Conservation (phyloP, 2,888 invertebrate species). For the Drosophila limbata region DNA sequence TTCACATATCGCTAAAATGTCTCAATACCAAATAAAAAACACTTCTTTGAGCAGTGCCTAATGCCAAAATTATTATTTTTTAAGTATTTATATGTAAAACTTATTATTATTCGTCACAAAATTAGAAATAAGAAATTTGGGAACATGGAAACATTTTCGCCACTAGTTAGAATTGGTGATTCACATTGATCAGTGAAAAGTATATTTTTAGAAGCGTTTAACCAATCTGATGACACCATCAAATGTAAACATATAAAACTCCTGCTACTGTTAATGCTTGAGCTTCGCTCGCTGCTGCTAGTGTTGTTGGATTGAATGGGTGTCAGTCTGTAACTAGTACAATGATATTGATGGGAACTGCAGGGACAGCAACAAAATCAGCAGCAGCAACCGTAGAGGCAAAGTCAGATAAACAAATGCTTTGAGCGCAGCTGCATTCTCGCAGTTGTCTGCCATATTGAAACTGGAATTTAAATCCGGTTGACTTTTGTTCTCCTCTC, state of each 20-base stretch:
- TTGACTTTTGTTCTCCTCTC: slow-evolving; percentile 38
- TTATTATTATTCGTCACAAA: no score
- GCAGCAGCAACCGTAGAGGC: slow-evolving; percentile 10
- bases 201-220: neutral
- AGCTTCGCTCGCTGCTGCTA: neutral
- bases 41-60: no score
- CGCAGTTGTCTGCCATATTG: slow-evolving; percentile 40
- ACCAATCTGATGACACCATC: slow-evolving; percentile 33
- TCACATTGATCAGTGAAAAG: no score
- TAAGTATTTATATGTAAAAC: no score
- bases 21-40: no score
- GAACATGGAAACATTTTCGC: no score
- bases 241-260: slow-evolving; percentile 11
- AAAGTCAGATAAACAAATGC: neutral
- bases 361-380: slow-evolving; percentile 10
- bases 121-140: no score
- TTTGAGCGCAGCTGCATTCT: slow-evolving; percentile 39
- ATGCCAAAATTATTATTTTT: no score
- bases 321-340: slow-evolving; percentile 75
- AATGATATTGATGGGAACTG: slow-evolving; percentile 62
- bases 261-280: neutral
- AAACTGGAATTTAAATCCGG: slow-evolving; percentile 77
- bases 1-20: no score
- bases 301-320: slow-evolving; percentile 55
- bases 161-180: no score